These are phyloP conservation scores for Limonius californicus DNA, from an alignment of 1,140 invertebrate genomes.

Conservation along the genomic window DNA sequence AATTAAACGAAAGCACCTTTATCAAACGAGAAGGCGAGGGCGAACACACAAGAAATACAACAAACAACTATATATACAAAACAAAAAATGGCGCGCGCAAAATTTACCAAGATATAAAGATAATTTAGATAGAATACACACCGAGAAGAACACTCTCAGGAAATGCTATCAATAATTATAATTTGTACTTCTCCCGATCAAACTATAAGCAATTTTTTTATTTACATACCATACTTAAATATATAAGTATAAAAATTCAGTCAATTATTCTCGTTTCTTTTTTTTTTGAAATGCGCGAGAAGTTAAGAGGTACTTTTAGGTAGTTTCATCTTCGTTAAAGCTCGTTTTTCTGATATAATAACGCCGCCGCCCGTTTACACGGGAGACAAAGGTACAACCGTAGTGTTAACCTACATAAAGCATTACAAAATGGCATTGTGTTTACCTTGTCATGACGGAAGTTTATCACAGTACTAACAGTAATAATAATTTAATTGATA, in stretches of 20 bases:
- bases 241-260: constrained; percentile 19
- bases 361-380: too few species aligned
- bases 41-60: too few species aligned
- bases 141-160: background rate
- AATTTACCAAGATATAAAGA: background rate
- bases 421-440: constrained; percentile 25
- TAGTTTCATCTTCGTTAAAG: constrained; percentile 16
- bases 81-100: constrained; percentile 13
- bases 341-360: background rate
- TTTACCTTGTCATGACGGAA: constrained; percentile 37
- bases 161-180: constrained; percentile 3
- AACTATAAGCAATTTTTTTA: constrained; percentile 14
- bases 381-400: background rate
- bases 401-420: constrained; percentile 3
- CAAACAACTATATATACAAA: too few species aligned
- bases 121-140: too few species aligned
- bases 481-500: constrained; percentile 29
- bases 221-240: constrained; percentile 14
- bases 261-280: constrained; percentile 15
- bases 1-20: too few species aligned
- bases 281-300: constrained; percentile 3
- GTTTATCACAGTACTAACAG: constrained; percentile 35
- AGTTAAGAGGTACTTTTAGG: constrained; percentile 5
- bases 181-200: constrained; percentile 3
- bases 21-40: too few species aligned